Evolutionary conservation across 2,797 vertebrate species (phyloP).

Genomic region (Onychomys torridus): DNA sequence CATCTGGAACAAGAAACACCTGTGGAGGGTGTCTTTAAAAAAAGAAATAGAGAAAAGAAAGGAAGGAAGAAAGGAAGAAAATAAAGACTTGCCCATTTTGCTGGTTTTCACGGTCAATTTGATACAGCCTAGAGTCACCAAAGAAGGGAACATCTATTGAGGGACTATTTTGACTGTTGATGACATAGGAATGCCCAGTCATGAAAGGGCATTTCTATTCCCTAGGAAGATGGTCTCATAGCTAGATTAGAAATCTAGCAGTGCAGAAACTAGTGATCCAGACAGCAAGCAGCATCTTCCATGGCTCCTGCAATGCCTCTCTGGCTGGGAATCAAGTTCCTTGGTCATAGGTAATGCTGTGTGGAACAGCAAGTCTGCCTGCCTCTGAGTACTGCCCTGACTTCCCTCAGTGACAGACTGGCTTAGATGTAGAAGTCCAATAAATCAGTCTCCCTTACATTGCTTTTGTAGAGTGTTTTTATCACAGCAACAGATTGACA

Average conservation of each 20-base stretch:
- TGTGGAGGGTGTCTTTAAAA: not conserved
- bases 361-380: too few species aligned
- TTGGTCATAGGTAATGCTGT: too few species aligned
- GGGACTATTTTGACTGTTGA: not conserved
- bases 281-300: too few species aligned
- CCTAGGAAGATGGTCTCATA: not conserved
- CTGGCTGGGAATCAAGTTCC: too few species aligned
- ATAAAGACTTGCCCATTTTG: not conserved
- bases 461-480: too few species aligned
- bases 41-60: too few species aligned
- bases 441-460: not conserved
- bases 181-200: not conserved
- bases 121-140: not conserved
- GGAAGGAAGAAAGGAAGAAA: too few species aligned
- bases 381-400: too few species aligned
- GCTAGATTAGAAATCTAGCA: not conserved
- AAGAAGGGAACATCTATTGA: not conserved
- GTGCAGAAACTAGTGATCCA: too few species aligned
- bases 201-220: not conserved
- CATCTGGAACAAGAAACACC: fast-evolving
- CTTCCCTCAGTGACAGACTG: too few species aligned
- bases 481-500: too few species aligned
- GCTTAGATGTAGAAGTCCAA: not conserved
- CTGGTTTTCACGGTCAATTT: not conserved
- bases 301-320: too few species aligned